Evolutionary conservation across 2,888 invertebrate genomes (phyloP).

Genomic region (Baronia brevicornis): DNA sequence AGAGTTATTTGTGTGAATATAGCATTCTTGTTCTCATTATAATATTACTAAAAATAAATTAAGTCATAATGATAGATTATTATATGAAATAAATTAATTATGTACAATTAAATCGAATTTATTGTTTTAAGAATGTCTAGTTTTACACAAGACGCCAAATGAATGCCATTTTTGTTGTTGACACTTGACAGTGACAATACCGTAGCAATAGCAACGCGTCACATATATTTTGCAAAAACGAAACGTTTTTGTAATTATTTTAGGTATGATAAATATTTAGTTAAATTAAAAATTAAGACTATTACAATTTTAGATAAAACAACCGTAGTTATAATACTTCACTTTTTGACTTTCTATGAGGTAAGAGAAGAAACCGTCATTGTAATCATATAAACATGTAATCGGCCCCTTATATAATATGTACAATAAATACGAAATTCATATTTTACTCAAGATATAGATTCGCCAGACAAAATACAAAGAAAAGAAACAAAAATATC

Average conservation of each 20-base stretch:
- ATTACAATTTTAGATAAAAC: no score
- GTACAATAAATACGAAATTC: no score
- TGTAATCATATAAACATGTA: no score
- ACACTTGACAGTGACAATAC: constrained; percentile 22
- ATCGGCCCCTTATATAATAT: no score
- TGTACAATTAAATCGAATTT: constrained; percentile 15
- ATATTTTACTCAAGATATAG: no score
- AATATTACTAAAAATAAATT: constrained; percentile 1
- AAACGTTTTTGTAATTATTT: background rate
- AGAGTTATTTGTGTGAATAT: constrained; percentile 9
- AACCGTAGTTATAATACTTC: no score
- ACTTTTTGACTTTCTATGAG: no score
- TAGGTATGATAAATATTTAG: no score
- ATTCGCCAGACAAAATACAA: no score
- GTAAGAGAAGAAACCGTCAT: no score
- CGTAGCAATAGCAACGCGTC: background rate
- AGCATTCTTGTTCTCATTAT: constrained; percentile 1
- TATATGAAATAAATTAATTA: background rate
- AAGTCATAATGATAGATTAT: constrained; percentile 5
- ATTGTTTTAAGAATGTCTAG: constrained; percentile 43
- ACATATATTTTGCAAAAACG: background rate
- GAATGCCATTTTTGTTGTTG: constrained; percentile 32
- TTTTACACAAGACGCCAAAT: constrained; percentile 48
- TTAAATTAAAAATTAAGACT: no score
- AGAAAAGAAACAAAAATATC: no score